Evolutionary conservation across 2,888 invertebrate species (phyloP).

Genomic region (Acronicta aceris): DNA sequence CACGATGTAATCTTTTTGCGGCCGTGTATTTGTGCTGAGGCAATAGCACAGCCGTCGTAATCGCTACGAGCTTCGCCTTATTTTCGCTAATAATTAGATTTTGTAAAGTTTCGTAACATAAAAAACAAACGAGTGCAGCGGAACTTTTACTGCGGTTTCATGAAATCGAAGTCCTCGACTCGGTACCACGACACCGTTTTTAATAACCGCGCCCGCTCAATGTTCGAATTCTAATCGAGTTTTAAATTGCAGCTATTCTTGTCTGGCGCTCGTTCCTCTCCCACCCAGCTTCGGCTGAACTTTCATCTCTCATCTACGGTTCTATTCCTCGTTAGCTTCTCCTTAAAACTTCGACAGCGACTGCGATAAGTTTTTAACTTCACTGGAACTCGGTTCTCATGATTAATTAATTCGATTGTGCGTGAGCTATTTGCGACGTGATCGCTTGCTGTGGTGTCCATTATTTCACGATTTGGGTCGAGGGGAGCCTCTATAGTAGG

Average conservation of each 20-base stretch:
- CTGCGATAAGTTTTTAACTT: conserved; percentile 86
- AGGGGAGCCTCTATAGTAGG: conserved; percentile 69
- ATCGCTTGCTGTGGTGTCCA: conserved; percentile 78
- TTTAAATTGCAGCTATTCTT: conserved; percentile 89
- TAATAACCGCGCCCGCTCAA: conserved; percentile 82
- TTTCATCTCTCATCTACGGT: conserved; percentile 82
- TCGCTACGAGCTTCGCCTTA: conserved; percentile 44
- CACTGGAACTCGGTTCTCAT: conserved; percentile 77
- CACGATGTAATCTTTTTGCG: conserved; percentile 42
- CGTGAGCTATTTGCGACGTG: conserved; percentile 81
- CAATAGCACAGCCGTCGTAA: conserved; percentile 42
- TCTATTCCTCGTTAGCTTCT: conserved; percentile 87
- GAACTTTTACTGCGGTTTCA: conserved; percentile 63
- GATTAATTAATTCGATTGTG: conserved; percentile 89
- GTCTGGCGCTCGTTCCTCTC: conserved; percentile 75
- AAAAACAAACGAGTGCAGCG: conserved; percentile 58
- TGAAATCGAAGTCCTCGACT: conserved; percentile 62
- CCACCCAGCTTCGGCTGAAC: conserved; percentile 71
- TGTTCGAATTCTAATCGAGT: conserved; percentile 88
- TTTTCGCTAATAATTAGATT: conserved; percentile 57
- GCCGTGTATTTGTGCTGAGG: conserved; percentile 29
- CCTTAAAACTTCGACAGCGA: conserved; percentile 83
- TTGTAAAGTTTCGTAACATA: conserved; percentile 54
- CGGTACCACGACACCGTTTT: conserved; percentile 74
- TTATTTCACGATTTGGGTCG: conserved; percentile 83